Evolutionary conservation across 2,797 vertebrate species (phyloP).

Genomic region (Nothura maculosa): DNA sequence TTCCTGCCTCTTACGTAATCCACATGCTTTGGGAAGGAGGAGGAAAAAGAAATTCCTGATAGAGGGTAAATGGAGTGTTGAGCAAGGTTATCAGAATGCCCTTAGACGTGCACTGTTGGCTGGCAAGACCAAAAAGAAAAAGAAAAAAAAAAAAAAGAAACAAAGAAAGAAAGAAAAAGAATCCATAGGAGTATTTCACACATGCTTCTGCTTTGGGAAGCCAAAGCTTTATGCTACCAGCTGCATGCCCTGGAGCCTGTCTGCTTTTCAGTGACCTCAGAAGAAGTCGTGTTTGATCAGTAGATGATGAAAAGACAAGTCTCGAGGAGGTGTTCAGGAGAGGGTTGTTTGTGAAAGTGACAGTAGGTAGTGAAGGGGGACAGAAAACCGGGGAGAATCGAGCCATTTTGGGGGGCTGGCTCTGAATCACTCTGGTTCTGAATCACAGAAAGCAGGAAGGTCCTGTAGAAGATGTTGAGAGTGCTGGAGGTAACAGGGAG

Average conservation of each 20-base stretch:
- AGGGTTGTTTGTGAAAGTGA: background rate
- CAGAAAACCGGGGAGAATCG: background rate
- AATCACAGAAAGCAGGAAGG: background rate
- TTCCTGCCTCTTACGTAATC: conserved; percentile 62
- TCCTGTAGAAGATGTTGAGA: background rate
- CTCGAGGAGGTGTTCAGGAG: rapidly evolving
- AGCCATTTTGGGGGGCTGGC: background rate
- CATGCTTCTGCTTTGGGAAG: background rate
- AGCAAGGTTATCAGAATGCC: background rate
- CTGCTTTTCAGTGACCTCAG: conserved; percentile 39
- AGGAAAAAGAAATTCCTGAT: conserved; percentile 30
- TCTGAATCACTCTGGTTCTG: background rate
- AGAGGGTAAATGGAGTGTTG: background rate
- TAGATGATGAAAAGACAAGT: conserved; percentile 49
- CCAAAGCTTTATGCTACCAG: conserved; percentile 25
- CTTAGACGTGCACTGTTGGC: background rate
- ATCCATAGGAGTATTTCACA: background rate
- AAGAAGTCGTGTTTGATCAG: conserved; percentile 56
- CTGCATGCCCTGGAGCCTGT: background rate
- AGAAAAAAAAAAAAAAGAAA: background rate
- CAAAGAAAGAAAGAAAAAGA: background rate
- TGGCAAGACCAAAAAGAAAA: background rate
- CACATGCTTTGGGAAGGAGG: background rate
- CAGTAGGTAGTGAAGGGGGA: background rate
- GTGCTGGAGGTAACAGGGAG: background rate